phyloP scores from a whole-genome alignment of 2,888 invertebrate genomes.

The Ophonus ardosiacus region DNA sequence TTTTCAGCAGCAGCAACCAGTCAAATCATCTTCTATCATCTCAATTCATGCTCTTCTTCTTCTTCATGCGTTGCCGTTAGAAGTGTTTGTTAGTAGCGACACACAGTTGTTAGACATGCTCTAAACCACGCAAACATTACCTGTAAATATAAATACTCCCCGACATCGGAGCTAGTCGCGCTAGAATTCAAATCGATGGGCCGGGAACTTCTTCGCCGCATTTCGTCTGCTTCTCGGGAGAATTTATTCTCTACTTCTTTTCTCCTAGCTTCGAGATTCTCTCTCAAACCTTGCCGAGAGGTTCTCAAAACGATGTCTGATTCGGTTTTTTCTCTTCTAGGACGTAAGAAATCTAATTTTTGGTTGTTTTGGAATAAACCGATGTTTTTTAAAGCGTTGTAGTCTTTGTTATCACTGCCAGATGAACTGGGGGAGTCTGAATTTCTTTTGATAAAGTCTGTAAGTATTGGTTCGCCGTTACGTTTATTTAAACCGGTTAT shows the following conservation, averaged over 20 bases:
- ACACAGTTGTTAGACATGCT: slow-evolving; percentile 28
- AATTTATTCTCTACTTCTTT: slow-evolving; percentile 76
- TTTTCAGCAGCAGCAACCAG: slow-evolving; percentile 62
- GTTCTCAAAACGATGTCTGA: slow-evolving; percentile 89
- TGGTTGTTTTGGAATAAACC: slow-evolving; percentile 67
- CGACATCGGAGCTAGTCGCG: slow-evolving; percentile 72
- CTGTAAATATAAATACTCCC: slow-evolving; percentile 74
- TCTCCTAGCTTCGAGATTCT: slow-evolving; percentile 76
- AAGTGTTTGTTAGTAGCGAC: slow-evolving; percentile 48
- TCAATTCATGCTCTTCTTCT: slow-evolving; percentile 23
- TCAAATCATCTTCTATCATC: slow-evolving; percentile 19
- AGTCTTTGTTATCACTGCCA: slow-evolving; percentile 74
- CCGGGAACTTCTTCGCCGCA: slow-evolving; percentile 76
- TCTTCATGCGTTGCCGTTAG: slow-evolving; percentile 59
- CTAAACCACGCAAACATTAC: slow-evolving; percentile 36
- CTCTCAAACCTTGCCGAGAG: slow-evolving; percentile 77
- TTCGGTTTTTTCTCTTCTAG: slow-evolving; percentile 92
- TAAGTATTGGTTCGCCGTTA: slow-evolving; percentile 83
- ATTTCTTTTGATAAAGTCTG: slow-evolving; percentile 82
- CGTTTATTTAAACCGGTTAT: slow-evolving; percentile 76
- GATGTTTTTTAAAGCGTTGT: slow-evolving; percentile 70
- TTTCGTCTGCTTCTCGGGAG: slow-evolving; percentile 74
- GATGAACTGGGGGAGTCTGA: slow-evolving; percentile 76
- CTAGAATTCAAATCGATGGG: slow-evolving; percentile 73
- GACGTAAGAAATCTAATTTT: slow-evolving; percentile 78